Evolutionary conservation across 1,140 invertebrate species (phyloP).

Genomic region (Macrostomum lignano): DNA sequence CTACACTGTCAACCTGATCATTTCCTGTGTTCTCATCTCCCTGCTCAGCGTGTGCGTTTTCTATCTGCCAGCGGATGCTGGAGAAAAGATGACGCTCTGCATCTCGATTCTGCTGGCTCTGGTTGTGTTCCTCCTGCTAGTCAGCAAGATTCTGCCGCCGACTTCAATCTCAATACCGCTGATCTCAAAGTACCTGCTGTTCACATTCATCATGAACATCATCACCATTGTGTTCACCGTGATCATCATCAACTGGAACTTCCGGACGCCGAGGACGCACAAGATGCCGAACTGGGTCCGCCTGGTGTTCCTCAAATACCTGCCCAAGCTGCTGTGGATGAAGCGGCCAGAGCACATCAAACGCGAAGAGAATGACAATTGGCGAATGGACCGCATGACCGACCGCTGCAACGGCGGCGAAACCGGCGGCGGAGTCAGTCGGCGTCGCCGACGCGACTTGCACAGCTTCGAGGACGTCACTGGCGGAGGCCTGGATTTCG

Average conservation of each 20-base stretch:
- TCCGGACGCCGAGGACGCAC: slow-evolving; percentile 58
- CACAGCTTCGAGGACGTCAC: too few species aligned
- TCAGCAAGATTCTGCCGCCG: slow-evolving; percentile 92
- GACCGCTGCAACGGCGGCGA: too few species aligned
- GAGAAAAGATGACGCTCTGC: slow-evolving; percentile 54
- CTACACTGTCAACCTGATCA: slow-evolving; percentile 93
- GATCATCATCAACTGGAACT: slow-evolving; percentile 96
- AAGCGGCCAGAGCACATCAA: slow-evolving; percentile 21
- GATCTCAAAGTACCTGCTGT: slow-evolving; percentile 88
- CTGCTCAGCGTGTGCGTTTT: slow-evolving; percentile 93
- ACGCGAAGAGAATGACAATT: too few species aligned
- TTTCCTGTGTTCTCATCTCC: slow-evolving; percentile 87
- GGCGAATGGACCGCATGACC: too few species aligned
- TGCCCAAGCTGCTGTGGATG: slow-evolving; percentile 24
- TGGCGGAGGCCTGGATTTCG: too few species aligned
- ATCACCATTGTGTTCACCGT: slow-evolving; percentile 93
- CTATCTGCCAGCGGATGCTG: slow-evolving; percentile 56
- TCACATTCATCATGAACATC: slow-evolving; percentile 99
- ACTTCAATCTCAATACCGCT: slow-evolving; percentile 35
- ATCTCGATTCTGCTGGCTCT: slow-evolving; percentile 94
- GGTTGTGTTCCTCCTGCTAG: slow-evolving; percentile 87
- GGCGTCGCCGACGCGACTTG: too few species aligned
- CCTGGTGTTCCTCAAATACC: slow-evolving; percentile 19
- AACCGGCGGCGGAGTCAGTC: too few species aligned
- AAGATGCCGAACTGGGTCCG: slow-evolving; percentile 25